Percentiles rank a stretch among this genome's conserved stretches.
Evolutionary conservation across 2,797 vertebrate genomes (phyloP).

Genomic region (Chrosomus eos): DNA sequence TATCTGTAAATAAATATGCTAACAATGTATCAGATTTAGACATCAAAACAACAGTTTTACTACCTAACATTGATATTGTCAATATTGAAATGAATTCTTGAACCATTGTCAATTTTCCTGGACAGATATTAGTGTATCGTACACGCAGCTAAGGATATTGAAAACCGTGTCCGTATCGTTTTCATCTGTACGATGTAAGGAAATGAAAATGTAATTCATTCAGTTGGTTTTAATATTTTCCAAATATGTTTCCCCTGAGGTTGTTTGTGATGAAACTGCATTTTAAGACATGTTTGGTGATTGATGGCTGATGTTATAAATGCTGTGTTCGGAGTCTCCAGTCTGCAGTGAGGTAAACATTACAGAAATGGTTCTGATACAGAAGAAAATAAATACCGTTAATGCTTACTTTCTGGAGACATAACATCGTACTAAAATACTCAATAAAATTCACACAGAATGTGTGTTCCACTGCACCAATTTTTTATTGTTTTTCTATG

Average conservation of each 20-base stretch:
- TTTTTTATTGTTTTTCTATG: not conserved
- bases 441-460: not conserved
- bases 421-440: not conserved
- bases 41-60: constrained; percentile 10
- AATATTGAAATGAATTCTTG: constrained; percentile 40
- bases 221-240: constrained; percentile 8
- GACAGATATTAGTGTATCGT: constrained; percentile 22
- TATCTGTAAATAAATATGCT: not conserved
- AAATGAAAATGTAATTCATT: constrained; percentile 38
- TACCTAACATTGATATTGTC: constrained; percentile 26
- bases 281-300: constrained; percentile 15
- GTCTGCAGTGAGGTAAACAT: not conserved
- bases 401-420: not conserved
- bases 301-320: not conserved
- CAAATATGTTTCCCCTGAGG: not conserved
- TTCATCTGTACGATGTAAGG: constrained; percentile 35
- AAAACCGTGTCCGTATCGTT: constrained; percentile 40
- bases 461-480: too few species aligned
- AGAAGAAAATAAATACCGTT: not conserved
- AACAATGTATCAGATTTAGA: constrained; percentile 41
- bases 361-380: not conserved
- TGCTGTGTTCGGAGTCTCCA: not conserved
- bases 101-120: constrained; percentile 42
- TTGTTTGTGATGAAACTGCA: constrained; percentile 8
- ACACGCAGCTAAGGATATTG: constrained; percentile 52